These are phyloP conservation scores for Cotesia glomerata DNA, from an alignment of 1,140 invertebrate species.

Conservation along the genomic window DNA sequence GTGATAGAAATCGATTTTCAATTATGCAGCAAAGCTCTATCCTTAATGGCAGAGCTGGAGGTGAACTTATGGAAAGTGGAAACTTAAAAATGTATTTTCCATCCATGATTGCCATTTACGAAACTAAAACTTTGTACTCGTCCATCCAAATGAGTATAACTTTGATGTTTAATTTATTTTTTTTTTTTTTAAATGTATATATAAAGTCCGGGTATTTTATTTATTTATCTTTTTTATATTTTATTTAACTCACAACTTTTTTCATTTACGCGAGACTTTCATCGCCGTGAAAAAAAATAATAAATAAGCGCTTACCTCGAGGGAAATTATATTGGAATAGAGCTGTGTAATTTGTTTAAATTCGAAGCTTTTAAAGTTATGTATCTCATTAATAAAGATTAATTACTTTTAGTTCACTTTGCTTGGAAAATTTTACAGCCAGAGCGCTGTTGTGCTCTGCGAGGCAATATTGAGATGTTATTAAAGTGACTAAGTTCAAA, in stretches of 20 bases:
- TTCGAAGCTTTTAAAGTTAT: constrained; percentile 20
- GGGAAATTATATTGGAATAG: constrained; percentile 10
- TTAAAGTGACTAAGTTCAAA: neutral
- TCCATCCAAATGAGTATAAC: constrained; percentile 12
- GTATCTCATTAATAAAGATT: constrained; percentile 27
- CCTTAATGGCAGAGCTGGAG: constrained; percentile 42
- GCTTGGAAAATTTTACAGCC: neutral
- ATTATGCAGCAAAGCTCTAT: constrained; percentile 48
- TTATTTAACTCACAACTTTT: constrained; percentile 9
- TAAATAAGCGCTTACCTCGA: neutral
- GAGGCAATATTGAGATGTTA: neutral
- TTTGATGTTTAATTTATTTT: constrained; percentile 20
- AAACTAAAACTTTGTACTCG: constrained; percentile 23
- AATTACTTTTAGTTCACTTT: constrained; percentile 11
- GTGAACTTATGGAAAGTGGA: constrained; percentile 44
- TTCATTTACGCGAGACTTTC: neutral
- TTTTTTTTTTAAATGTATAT: constrained; percentile 1
- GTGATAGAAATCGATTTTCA: constrained; percentile 45
- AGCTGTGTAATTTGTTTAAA: constrained; percentile 1
- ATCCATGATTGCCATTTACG: constrained; percentile 37
- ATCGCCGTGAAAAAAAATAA: constrained; percentile 5
- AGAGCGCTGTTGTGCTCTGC: too few relatives aligned
- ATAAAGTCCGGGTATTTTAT: neutral
- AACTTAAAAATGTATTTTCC: constrained; percentile 39
- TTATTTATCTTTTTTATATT: constrained; percentile 1